A percentile compares a stretch with the other conserved stretches of the same genome.
Evolutionary conservation across 1,140 invertebrate genomes (phyloP).

Genomic region (Apis laboriosa): DNA sequence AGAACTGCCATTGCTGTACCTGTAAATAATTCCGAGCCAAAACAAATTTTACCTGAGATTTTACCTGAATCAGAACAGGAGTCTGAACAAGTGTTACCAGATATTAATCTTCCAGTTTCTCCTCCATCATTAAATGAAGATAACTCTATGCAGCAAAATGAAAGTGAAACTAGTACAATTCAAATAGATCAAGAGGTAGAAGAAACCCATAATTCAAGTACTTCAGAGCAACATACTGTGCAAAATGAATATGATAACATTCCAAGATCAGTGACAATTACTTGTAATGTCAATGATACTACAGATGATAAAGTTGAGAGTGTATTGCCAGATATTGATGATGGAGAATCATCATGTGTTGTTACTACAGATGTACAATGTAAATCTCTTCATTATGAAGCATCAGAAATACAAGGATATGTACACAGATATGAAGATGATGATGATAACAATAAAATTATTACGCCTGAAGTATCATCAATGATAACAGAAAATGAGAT

Average conservation of each 20-base stretch:
- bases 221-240: conserved; percentile 35
- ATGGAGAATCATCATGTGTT: conserved; percentile 45
- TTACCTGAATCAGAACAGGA: conserved; percentile 60
- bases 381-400: conserved; percentile 57
- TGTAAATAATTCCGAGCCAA: conserved; percentile 63
- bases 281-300: conserved; percentile 47
- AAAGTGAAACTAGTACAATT: conserved; percentile 50
- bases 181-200: conserved; percentile 62
- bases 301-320: conserved; percentile 67
- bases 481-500: conserved; percentile 26
- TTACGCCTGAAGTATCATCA: conserved; percentile 14
- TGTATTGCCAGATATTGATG: conserved; percentile 69
- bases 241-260: conserved; percentile 58
- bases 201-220: conserved; percentile 52
- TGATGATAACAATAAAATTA: conserved; percentile 40
- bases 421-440: conserved; percentile 47
- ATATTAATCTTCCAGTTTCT: conserved; percentile 66
- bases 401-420: conserved; percentile 52
- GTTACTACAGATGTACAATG: conserved; percentile 39
- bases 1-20: conserved; percentile 64
- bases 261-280: conserved; percentile 55
- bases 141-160: conserved; percentile 35
- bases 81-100: conserved; percentile 67
- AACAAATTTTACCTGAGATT: conserved; percentile 69
- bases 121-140: conserved; percentile 44